Evolutionary conservation across 2,113 vertebrate species (phyloP).

Genomic region (Hydrochoerus hydrochaeris): DNA sequence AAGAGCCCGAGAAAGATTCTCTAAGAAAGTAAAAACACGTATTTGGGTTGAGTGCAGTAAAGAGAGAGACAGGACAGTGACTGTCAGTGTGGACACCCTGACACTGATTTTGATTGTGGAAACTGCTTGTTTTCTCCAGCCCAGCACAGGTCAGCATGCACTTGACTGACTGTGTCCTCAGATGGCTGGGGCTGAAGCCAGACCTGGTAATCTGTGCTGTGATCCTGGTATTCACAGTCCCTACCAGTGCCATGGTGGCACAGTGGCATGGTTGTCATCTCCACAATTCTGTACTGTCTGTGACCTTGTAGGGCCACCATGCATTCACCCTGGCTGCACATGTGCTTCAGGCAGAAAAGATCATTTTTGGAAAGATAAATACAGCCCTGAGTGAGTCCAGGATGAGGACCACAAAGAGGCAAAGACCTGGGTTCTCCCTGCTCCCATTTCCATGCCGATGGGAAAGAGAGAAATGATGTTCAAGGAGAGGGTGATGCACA

Average conservation of each 20-base stretch:
- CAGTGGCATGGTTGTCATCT: rapidly evolving
- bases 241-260: background rate
- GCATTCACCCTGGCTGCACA: background rate
- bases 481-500: background rate
- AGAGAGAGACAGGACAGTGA: background rate
- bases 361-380: background rate
- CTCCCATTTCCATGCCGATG: background rate
- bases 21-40: rapidly evolving
- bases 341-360: background rate
- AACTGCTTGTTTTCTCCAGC: background rate
- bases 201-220: background rate
- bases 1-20: background rate
- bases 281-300: rapidly evolving
- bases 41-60: rapidly evolving
- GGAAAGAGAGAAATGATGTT: background rate
- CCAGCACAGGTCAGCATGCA: rapidly evolving
- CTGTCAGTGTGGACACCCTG: rapidly evolving
- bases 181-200: background rate
- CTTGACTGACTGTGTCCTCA: too few species aligned
- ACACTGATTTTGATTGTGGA: background rate
- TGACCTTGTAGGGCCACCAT: background rate
- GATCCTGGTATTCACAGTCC: background rate
- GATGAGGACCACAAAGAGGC: background rate
- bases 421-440: background rate
- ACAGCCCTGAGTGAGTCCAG: background rate